A percentile compares a stretch with the other conserved stretches of the same genome.
Conservation (phyloP, 2,797 vertebrate species). For the Mergus octosetaceus region DNA sequence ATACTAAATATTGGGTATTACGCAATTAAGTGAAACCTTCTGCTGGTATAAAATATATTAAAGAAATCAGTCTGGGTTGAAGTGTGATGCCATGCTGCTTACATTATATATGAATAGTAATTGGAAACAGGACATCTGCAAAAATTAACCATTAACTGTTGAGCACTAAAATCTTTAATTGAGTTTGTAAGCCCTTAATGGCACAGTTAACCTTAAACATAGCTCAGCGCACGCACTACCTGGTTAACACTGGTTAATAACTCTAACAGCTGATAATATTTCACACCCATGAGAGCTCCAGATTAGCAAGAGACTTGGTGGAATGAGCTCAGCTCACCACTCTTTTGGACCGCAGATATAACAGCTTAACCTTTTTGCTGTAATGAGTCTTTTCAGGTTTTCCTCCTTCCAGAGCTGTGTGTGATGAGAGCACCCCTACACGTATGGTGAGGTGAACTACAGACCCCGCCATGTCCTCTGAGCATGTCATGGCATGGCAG, state of each 20-base stretch:
- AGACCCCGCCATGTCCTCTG: fast-evolving
- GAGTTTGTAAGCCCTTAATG: slow-evolving; percentile 69
- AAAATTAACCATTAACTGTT: slow-evolving; percentile 60
- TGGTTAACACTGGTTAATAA: slow-evolving; percentile 67
- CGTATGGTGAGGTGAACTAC: not conserved
- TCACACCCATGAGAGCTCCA: slow-evolving; percentile 63
- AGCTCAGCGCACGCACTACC: slow-evolving; percentile 18
- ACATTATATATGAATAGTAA: slow-evolving; percentile 58
- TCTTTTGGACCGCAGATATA: slow-evolving; percentile 25
- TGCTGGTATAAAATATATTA: slow-evolving; percentile 22
- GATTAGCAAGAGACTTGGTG: slow-evolving; percentile 49
- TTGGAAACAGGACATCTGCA: slow-evolving; percentile 70
- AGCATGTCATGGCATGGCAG: fast-evolving
- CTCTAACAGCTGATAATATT: slow-evolving; percentile 68
- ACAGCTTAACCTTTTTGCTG: slow-evolving; percentile 5
- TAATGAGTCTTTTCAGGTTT: not conserved
- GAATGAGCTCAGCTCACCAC: slow-evolving; percentile 32
- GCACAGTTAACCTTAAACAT: slow-evolving; percentile 52
- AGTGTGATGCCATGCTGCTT: slow-evolving; percentile 65
- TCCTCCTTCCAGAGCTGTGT: not conserved
- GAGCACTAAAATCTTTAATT: slow-evolving; percentile 70
- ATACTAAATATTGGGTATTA: slow-evolving; percentile 20
- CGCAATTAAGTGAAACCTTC: slow-evolving; percentile 42
- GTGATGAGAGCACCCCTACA: slow-evolving; percentile 54
- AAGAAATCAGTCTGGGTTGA: not conserved